Percentiles rank a stretch among this genome's conserved stretches.
Evolutionary conservation across 2,797 vertebrate genomes (phyloP).

Genomic region (Notoglanidium macrostoma): DNA sequence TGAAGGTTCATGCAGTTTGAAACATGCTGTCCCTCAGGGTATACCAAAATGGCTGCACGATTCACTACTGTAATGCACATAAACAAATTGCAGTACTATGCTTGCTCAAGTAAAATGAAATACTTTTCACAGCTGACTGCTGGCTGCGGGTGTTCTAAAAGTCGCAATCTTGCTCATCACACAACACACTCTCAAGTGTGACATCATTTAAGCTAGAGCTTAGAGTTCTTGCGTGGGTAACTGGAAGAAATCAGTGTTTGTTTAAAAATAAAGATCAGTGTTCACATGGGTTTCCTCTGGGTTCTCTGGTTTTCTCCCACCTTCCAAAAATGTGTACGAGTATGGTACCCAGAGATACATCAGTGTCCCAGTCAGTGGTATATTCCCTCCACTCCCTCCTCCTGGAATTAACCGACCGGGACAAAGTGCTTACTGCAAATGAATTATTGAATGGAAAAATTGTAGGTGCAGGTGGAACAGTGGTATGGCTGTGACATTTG

Average conservation of each 20-base stretch:
- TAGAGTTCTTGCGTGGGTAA: background rate
- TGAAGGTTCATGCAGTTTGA: slow-evolving; percentile 5
- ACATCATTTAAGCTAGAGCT: background rate
- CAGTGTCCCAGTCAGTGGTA: background rate
- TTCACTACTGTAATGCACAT: background rate
- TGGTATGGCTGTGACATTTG: too few relatives aligned
- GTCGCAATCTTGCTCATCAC: background rate
- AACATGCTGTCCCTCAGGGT: background rate
- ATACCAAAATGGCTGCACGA: background rate
- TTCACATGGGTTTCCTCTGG: background rate
- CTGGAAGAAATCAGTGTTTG: background rate
- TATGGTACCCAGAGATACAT: background rate
- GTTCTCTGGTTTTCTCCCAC: background rate
- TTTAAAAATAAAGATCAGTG: too few relatives aligned
- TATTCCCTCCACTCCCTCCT: too few relatives aligned
- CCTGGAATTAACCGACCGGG: background rate
- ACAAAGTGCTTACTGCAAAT: background rate
- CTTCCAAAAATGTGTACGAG: background rate
- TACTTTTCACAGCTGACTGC: background rate
- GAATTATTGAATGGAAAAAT: background rate
- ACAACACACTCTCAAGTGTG: background rate
- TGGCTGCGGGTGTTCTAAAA: background rate
- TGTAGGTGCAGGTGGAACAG: background rate
- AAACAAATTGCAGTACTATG: background rate
- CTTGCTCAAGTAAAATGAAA: background rate